A percentile compares a stretch with the other conserved stretches of the same genome.
These are phyloP conservation scores for Microplitis demolitor DNA, from an alignment of 1,140 invertebrate species.

Conservation along the genomic window DNA sequence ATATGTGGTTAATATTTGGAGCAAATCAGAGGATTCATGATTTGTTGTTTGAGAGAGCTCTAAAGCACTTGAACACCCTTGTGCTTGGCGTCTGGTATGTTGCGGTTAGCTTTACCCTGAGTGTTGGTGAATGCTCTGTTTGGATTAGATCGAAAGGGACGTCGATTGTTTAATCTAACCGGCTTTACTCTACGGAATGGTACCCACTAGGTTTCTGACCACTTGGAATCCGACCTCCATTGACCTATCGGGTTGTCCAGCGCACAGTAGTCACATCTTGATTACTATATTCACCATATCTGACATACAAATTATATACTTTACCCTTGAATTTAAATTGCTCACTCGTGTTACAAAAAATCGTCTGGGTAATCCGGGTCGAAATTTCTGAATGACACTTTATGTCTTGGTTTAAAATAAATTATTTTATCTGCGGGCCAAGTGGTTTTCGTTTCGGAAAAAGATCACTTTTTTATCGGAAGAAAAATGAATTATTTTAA, in stretches of 20 bases:
- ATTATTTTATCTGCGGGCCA: too few relatives aligned
- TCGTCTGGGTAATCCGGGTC: too few relatives aligned
- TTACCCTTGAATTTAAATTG: too few relatives aligned
- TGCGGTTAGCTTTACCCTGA: constrained; percentile 36
- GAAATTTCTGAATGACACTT: too few relatives aligned
- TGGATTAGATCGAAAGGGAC: constrained; percentile 25
- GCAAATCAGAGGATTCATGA: constrained; percentile 8
- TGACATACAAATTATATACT: too few relatives aligned
- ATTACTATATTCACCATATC: too few relatives aligned
- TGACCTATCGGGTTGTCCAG: neutral
- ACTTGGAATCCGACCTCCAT: neutral
- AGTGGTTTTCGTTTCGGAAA: too few relatives aligned
- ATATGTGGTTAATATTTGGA: neutral
- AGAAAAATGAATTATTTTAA: too few relatives aligned
- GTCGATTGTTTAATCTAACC: neutral
- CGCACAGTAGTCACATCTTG: neutral
- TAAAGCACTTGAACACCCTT: constrained; percentile 33
- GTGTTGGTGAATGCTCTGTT: constrained; percentile 26
- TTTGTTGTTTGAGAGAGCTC: constrained; percentile 37
- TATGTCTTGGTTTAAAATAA: too few relatives aligned
- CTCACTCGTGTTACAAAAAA: too few relatives aligned
- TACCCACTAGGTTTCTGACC: neutral
- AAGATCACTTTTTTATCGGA: too few relatives aligned
- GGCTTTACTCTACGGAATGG: constrained; percentile 2
- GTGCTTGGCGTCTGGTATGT: constrained; percentile 37